Base-by-base conservation (phyloP, 1,140 invertebrate species). In the Diabrotica undecimpunctata region DNA sequence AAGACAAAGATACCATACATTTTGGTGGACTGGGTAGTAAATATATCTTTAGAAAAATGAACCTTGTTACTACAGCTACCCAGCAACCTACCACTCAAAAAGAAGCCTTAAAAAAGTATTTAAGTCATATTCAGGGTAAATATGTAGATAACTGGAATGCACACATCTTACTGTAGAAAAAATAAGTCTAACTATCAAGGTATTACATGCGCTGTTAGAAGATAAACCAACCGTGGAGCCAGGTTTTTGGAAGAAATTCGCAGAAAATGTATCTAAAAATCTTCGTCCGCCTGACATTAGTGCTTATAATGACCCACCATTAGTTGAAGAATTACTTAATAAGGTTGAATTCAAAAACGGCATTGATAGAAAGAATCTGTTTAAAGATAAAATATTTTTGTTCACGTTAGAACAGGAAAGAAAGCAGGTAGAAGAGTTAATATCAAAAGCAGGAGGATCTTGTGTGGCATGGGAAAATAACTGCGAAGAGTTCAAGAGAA, bases 81-180 rank as follows among this genome's bases (percentile, higher is more conserved):
- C 79, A 81, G 7, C 71, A 85, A 6, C 80, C 78, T 55, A 72
- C 72, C 5, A 73, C 78, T 51, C 77, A 79, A 63, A 65, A 81
- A 12, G 67, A 68, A 46, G 78, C 73, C 36, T 68, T 85, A 13
- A 76, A 75, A 61, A 51, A 72, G 36, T 66, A 77, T 10, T 54
- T 85, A 5, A 66, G 54, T 0, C 74, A 79, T 36, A 62, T 86
- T 25, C 77, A 79, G 36, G 83, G 80, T 6, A 68, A 70, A 38
- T 70, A 84, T 53, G 78, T 79, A 60, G 72, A 71, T 76, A 73
- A 82, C 60, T 80, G n/a, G 68, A 78, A 41, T 88, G 87, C 71
- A 78, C 81, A 25, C 83, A 86, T 75, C 78, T 91, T 25, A 87
- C 89, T 10, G 89, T 90, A 83, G 82, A 83, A 52, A 81, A 81